These are phyloP conservation scores for Pomacea canaliculata DNA, from an alignment of 2,888 invertebrate species.

Conservation along the genomic window DNA sequence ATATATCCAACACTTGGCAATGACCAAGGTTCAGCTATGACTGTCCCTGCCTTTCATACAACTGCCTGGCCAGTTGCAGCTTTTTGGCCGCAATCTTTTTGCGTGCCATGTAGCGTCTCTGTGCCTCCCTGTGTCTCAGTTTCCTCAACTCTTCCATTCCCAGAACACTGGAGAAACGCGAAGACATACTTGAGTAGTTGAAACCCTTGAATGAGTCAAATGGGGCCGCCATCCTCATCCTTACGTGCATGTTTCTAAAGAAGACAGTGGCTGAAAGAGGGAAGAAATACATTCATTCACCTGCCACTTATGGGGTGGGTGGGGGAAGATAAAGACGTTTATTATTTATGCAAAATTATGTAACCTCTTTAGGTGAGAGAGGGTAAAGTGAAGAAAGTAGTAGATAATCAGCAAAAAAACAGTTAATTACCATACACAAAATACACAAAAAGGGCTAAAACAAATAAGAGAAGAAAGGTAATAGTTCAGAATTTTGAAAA, in stretches of 20 bases:
- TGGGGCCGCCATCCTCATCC: constrained; percentile 1
- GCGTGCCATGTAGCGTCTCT: constrained; percentile 8
- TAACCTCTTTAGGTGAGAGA: too few species aligned
- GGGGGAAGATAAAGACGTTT: too few species aligned
- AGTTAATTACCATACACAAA: too few species aligned
- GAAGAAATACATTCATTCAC: constrained; percentile 1
- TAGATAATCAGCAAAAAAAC: too few species aligned
- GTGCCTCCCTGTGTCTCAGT: constrained; percentile 18
- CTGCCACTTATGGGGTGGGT: too few species aligned
- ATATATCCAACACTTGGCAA: background rate
- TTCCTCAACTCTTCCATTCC: constrained; percentile 7
- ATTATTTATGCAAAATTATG: too few species aligned
- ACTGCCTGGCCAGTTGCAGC: background rate
- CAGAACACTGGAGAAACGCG: background rate
- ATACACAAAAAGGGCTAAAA: too few species aligned
- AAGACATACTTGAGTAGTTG: background rate
- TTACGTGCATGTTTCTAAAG: constrained; percentile 1
- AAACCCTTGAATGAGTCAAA: background rate
- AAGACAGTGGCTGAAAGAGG: constrained; percentile 4
- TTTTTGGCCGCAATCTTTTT: background rate
- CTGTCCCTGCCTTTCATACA: background rate
- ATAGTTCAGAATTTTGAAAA: too few species aligned
- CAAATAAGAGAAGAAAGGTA: too few species aligned
- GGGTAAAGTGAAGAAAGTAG: too few species aligned
- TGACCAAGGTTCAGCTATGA: background rate